phyloP scores from a whole-genome alignment of 2,888 invertebrate species.

The Ctena decussata region DNA sequence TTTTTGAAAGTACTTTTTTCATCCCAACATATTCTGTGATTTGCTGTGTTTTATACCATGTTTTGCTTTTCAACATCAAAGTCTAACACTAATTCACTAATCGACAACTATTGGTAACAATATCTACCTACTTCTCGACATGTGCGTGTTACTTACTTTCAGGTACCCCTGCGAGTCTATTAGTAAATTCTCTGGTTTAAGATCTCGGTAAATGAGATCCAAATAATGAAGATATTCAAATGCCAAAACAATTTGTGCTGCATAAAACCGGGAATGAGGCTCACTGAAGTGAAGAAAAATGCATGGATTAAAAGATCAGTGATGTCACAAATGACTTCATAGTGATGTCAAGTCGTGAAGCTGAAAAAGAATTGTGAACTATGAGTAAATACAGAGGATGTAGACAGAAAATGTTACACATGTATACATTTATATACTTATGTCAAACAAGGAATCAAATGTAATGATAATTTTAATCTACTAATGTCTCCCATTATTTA shows the following conservation, averaged over 20 bases:
- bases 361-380: not conserved
- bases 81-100: not conserved
- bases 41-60: no score
- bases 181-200: conserved; percentile 99
- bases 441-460: no score
- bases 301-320: not conserved
- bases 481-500: no score
- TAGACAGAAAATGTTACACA: no score
- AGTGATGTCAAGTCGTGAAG: not conserved
- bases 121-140: not conserved
- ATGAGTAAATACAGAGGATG: no score
- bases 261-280: conserved; percentile 99
- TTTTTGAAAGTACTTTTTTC: no score
- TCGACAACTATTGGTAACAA: conserved; percentile 8
- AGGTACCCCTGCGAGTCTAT: conserved; percentile 92
- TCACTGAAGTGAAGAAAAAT: conserved; percentile 90
- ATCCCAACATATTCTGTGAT: no score
- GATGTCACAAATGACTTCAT: not conserved
- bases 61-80: not conserved
- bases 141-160: conserved; percentile 84
- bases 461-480: no score
- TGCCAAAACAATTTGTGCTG: conserved; percentile 99
- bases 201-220: conserved; percentile 99
- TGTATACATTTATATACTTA: no score
- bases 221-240: conserved; percentile 99